A percentile compares a stretch with the other conserved stretches of the same genome.
Conservation (phyloP, 2,797 vertebrate species). For the Neostethus bicornis region DNA sequence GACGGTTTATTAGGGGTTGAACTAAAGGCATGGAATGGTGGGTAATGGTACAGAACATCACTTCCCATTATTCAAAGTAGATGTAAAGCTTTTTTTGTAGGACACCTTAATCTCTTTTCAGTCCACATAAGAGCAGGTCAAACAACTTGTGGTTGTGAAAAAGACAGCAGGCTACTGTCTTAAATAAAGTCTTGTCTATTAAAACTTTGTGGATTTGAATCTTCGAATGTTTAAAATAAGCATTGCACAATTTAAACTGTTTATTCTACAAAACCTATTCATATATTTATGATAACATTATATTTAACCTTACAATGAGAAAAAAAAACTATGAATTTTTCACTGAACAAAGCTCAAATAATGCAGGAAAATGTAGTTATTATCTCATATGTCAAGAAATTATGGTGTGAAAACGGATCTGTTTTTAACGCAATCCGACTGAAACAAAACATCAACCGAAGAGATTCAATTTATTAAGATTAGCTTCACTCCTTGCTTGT, state of each 20-base stretch:
- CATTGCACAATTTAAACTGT: not conserved
- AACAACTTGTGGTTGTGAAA: not conserved
- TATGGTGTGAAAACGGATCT: too few species aligned
- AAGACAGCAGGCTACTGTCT: slow-evolving; percentile 2
- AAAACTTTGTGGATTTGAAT: too few species aligned
- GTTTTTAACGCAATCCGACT: not conserved
- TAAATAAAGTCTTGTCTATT: slow-evolving; percentile 3
- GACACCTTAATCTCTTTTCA: slow-evolving; percentile 42
- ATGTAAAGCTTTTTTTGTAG: slow-evolving; percentile 50
- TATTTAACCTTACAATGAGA: too few species aligned
- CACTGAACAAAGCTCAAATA: too few species aligned
- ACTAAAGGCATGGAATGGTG: slow-evolving; percentile 27
- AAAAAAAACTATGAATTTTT: too few species aligned
- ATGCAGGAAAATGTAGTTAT: too few species aligned
- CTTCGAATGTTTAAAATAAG: too few species aligned
- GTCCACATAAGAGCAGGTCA: slow-evolving; percentile 28
- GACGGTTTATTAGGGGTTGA: slow-evolving; percentile 48
- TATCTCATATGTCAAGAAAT: too few species aligned
- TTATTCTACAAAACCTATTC: too few species aligned
- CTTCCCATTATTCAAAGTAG: slow-evolving; percentile 39
- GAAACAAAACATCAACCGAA: not conserved
- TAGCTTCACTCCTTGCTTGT: not conserved
- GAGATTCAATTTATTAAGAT: not conserved
- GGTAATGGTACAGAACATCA: slow-evolving; percentile 32
- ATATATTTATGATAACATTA: too few species aligned